Percentiles rank a stretch among this genome's conserved stretches.
Conservation (phyloP, 2,797 vertebrate species). For the Pipistrellus kuhlii region DNA sequence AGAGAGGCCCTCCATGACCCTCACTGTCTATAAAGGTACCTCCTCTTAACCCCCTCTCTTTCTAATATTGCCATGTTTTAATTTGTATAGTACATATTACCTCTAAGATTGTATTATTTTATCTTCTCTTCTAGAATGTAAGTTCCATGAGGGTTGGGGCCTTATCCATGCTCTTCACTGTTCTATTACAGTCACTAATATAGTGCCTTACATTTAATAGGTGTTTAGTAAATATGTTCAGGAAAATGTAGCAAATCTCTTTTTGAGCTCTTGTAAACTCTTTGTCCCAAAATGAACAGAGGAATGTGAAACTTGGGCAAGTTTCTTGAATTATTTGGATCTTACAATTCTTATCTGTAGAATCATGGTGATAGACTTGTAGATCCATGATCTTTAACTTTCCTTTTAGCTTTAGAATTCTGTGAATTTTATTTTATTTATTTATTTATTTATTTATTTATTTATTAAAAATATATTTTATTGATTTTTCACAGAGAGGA, state of each 20-base stretch:
- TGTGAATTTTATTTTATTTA: neutral
- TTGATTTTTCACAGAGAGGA: no score
- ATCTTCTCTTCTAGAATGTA: neutral
- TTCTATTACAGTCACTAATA: neutral
- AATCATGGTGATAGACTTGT: neutral
- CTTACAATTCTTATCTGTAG: slow-evolving; percentile 83
- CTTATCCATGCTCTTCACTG: neutral
- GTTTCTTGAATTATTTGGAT: slow-evolving; percentile 75
- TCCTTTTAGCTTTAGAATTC: slow-evolving; percentile 29
- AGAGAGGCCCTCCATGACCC: neutral
- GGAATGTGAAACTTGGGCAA: neutral
- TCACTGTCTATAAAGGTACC: neutral
- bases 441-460: no score
- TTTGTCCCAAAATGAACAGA: neutral
- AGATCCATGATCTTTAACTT: neutral
- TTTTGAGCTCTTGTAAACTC: neutral
- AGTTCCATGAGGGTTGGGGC: neutral
- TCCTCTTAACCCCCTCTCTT: neutral
- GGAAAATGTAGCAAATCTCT: neutral
- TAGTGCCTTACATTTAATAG: neutral
- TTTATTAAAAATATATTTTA: no score
- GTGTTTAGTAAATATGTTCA: neutral
- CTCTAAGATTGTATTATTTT: neutral
- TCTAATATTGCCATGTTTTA: neutral
- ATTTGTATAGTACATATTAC: neutral